These are phyloP conservation scores for Equus quagga DNA, from an alignment of 2,113 vertebrate genomes.

Conservation along the genomic window DNA sequence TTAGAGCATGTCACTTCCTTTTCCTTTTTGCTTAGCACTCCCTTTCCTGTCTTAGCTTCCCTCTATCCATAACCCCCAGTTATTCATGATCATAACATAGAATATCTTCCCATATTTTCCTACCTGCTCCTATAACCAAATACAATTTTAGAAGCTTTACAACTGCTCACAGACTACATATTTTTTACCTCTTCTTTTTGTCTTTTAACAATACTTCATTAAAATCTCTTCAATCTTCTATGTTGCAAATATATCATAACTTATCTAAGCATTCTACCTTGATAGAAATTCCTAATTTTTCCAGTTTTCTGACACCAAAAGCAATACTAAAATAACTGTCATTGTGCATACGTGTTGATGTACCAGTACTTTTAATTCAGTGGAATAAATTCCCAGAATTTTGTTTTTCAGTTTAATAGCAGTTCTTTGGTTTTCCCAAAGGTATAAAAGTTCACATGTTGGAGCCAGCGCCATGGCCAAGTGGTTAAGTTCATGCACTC, in stretches of 20 bases:
- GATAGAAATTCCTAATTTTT: neutral
- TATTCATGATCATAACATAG: neutral
- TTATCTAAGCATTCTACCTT: neutral
- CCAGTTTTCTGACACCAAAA: neutral
- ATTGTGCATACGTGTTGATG: neutral
- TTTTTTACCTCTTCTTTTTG: neutral
- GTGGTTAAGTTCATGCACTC: too few species aligned
- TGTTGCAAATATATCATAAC: neutral
- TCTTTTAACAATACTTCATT: neutral
- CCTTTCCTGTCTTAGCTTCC: neutral
- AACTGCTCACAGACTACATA: neutral
- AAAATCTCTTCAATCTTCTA: neutral
- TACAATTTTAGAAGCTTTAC: neutral
- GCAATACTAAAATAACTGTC: too few species aligned
- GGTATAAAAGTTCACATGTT: neutral
- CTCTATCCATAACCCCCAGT: fast-evolving
- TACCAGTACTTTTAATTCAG: neutral
- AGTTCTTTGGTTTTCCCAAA: neutral
- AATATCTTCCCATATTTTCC: neutral
- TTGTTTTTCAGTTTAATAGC: neutral
- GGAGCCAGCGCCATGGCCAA: too few species aligned
- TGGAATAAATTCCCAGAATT: neutral
- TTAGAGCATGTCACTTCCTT: neutral
- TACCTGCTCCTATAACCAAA: neutral
- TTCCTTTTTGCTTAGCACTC: neutral